Conservation (phyloP, 2,113 vertebrate genomes). For the Crotophaga sulcirostris region DNA sequence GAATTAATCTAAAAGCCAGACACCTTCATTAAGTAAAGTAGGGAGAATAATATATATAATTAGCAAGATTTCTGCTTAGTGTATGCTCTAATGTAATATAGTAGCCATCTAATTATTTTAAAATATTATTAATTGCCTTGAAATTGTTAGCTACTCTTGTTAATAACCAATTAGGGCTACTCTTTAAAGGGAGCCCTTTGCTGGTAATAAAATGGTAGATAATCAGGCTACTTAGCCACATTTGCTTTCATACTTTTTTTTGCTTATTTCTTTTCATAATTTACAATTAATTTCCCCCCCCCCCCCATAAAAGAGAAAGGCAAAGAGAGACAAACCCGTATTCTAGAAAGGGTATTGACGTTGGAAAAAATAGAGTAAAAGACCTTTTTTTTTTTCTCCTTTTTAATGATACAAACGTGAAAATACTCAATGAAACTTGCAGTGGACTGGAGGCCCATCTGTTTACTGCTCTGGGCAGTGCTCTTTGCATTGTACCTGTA, state of each 20-base stretch:
- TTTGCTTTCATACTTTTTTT: neutral
- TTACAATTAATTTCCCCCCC: neutral
- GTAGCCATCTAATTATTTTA: conserved; percentile 30
- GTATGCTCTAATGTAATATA: conserved; percentile 6
- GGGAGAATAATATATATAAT: conserved; percentile 43
- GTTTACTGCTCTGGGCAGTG: neutral
- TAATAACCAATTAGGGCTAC: conserved; percentile 26
- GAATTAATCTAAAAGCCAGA: conserved; percentile 34
- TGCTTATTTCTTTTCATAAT: neutral
- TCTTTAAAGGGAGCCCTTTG: conserved; percentile 26
- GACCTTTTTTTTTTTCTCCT: neutral
- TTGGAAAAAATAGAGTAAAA: neutral
- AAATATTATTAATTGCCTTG: conserved; percentile 51
- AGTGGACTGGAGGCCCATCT: neutral
- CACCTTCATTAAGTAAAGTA: conserved; percentile 53
- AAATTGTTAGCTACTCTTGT: conserved; percentile 38
- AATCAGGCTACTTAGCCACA: neutral
- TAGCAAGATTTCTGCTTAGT: conserved; percentile 33
- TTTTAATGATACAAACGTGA: neutral
- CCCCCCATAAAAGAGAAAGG: neutral
- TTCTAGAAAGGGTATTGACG: neutral
- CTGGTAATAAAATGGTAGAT: neutral
- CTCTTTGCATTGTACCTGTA: neutral
- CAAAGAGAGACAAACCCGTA: neutral
- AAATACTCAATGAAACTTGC: neutral